phyloP scores from a whole-genome alignment of 2,888 invertebrate genomes.

The Cinara cedri region DNA sequence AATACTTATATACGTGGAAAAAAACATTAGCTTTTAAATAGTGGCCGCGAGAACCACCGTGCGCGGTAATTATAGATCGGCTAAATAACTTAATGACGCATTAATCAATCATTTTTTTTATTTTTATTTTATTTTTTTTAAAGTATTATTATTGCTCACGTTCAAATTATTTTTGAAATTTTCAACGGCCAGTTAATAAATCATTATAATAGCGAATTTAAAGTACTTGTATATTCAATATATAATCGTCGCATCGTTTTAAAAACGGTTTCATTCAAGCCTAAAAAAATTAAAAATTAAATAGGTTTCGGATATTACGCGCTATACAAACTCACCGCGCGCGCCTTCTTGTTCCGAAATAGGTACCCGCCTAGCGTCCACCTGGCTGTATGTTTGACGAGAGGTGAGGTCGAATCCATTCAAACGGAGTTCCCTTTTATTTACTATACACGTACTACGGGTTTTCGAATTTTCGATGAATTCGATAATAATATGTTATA shows the following conservation, averaged over 20 bases:
- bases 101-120: too few relatives aligned
- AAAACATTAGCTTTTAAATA: too few relatives aligned
- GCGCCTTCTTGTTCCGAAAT: constrained; percentile 3
- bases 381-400: constrained; percentile 9
- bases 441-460: neutral
- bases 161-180: neutral
- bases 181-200: too few relatives aligned
- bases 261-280: neutral
- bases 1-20: too few relatives aligned
- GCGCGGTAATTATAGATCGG: too few relatives aligned
- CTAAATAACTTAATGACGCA: too few relatives aligned
- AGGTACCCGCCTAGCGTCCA: too few relatives aligned
- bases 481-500: neutral
- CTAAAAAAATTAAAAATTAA: neutral
- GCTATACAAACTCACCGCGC: constrained; percentile 16
- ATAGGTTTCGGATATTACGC: constrained; percentile 28
- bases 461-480: neutral
- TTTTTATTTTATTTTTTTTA: too few relatives aligned
- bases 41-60: too few relatives aligned
- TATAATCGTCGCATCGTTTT: too few relatives aligned
- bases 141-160: too few relatives aligned
- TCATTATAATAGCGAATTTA: neutral
- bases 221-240: neutral
- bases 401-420: constrained; percentile 30
- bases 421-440: neutral